phyloP scores from a whole-genome alignment of 2,797 vertebrate species.

The Sebastes minor region DNA sequence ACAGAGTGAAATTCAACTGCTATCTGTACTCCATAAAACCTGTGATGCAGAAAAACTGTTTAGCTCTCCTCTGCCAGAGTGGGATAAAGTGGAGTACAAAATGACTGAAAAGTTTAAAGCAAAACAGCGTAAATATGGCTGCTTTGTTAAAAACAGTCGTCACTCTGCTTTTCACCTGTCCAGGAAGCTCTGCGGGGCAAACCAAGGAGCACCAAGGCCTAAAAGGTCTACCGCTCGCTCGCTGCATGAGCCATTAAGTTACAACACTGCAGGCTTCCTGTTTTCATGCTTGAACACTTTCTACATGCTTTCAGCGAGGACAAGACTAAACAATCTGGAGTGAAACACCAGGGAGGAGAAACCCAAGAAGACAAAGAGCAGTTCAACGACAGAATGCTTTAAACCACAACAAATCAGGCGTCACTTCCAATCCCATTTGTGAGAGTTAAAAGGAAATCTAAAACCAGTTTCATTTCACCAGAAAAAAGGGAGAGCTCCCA shows the following conservation, averaged over 20 bases:
- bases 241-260: conserved; percentile 68
- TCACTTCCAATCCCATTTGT: conserved; percentile 27
- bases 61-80: conserved; percentile 15
- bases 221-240: conserved; percentile 56
- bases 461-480: conserved; percentile 45
- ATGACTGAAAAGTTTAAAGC: conserved; percentile 26
- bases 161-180: conserved; percentile 44
- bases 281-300: conserved; percentile 74
- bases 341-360: conserved; percentile 54
- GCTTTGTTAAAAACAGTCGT: conserved; percentile 23
- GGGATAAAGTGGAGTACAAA: conserved; percentile 17
- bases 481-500: conserved; percentile 19
- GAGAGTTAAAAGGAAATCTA: conserved; percentile 49
- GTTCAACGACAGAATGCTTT: conserved; percentile 24
- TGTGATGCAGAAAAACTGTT: conserved; percentile 59
- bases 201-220: conserved; percentile 38
- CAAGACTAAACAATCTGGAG: conserved; percentile 64
- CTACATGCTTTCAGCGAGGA: conserved; percentile 67
- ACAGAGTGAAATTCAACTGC: conserved; percentile 49
- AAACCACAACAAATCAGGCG: conserved; percentile 43
- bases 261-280: conserved; percentile 67
- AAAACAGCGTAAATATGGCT: conserved; percentile 16
- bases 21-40: conserved; percentile 57
- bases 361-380: conserved; percentile 38
- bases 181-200: conserved; percentile 61